Evolutionary conservation across 2,888 invertebrate species (phyloP).

Genomic region (Belgica antarctica): DNA sequence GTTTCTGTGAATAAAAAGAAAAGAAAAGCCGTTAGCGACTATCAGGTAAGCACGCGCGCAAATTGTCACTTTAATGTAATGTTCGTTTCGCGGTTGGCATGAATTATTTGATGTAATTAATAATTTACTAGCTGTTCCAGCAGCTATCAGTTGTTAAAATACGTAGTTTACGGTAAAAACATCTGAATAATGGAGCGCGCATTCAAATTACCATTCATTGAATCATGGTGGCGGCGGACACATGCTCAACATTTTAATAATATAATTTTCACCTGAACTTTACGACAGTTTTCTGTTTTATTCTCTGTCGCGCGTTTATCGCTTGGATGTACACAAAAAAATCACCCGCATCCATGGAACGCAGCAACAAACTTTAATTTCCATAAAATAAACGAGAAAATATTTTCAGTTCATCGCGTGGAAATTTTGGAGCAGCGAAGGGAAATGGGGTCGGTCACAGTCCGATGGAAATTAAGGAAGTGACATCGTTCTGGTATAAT

Average conservation of each 20-base stretch:
- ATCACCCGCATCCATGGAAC: constrained; percentile 22
- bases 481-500: too few relatives aligned
- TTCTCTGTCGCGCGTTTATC: not conserved
- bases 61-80: constrained; percentile 29
- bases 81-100: not conserved
- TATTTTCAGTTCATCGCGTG: not conserved
- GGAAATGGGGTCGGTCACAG: too few relatives aligned
- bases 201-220: not conserved
- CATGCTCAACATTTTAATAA: constrained; percentile 22
- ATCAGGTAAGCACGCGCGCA: not conserved
- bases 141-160: constrained; percentile 8
- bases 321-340: not conserved
- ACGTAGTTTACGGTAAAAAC: not conserved
- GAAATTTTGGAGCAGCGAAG: too few relatives aligned
- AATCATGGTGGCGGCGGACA: constrained; percentile 17
- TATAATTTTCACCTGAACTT: constrained; percentile 41
- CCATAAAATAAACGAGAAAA: constrained; percentile 25
- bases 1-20: too few relatives aligned
- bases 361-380: not conserved
- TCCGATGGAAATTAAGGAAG: too few relatives aligned
- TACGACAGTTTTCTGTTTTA: too few relatives aligned
- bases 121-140: not conserved
- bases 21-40: too few relatives aligned
- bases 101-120: not conserved
- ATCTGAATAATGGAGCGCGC: constrained; percentile 2